These are phyloP conservation scores for Hirtodrosophila confusa DNA, from an alignment of 2,888 invertebrate species.

Conservation along the genomic window DNA sequence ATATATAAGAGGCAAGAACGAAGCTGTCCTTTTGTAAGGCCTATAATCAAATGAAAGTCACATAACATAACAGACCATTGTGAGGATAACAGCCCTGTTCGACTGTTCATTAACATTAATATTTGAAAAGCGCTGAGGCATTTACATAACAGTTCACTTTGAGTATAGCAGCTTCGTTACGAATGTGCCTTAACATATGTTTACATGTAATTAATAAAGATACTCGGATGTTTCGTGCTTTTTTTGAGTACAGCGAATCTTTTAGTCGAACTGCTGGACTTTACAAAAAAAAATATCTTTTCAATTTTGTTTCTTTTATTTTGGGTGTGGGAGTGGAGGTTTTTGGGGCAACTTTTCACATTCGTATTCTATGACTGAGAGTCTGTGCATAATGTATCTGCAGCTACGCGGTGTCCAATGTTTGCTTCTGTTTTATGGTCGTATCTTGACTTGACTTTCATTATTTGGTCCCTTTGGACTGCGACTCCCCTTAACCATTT, in stretches of 20 bases:
- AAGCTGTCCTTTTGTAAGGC: too few species aligned
- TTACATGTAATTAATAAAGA: too few species aligned
- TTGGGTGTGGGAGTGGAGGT: not conserved
- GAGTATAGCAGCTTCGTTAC: too few species aligned
- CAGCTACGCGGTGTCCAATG: constrained; percentile 51
- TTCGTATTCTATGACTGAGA: constrained; percentile 54
- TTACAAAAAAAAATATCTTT: not conserved
- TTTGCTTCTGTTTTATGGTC: constrained; percentile 44
- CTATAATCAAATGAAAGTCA: too few species aligned
- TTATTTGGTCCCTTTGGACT: constrained; percentile 46
- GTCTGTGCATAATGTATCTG: constrained; percentile 76
- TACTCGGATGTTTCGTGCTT: not conserved
- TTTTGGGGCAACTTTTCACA: constrained; percentile 36
- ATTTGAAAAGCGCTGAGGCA: too few species aligned
- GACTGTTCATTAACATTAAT: too few species aligned
- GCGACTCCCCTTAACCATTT: not conserved
- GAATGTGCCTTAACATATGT: too few species aligned
- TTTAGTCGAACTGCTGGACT: constrained; percentile 5
- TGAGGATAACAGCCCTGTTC: too few species aligned
- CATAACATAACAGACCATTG: too few species aligned
- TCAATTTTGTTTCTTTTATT: constrained; percentile 18
- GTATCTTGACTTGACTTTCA: constrained; percentile 58
- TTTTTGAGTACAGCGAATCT: constrained; percentile 8
- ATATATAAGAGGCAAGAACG: too few species aligned
- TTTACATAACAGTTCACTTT: too few species aligned